phyloP scores from a whole-genome alignment of 2,113 vertebrate species.

The Chiloscyllium plagiosum region DNA sequence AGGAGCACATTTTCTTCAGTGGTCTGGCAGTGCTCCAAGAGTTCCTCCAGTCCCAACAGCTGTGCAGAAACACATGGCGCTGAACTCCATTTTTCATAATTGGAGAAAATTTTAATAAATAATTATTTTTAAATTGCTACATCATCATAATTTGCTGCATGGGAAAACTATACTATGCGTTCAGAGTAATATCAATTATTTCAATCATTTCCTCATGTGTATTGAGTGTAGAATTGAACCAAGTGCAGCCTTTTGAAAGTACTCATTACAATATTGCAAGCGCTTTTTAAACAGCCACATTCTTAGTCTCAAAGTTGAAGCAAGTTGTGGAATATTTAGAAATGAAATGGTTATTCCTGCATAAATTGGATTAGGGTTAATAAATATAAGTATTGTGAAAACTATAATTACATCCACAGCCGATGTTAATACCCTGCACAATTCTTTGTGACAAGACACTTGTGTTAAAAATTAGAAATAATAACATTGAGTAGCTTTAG shows the following conservation, averaged over 20 bases:
- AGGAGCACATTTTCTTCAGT: slow-evolving; percentile 54
- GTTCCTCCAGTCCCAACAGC: slow-evolving; percentile 60
- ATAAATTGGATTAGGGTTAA: neutral
- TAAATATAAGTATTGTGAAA: neutral
- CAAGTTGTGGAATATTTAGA: slow-evolving; percentile 26
- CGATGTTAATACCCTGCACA: neutral
- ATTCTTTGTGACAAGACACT: neutral
- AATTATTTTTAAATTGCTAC: slow-evolving; percentile 38
- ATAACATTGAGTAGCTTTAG: neutral
- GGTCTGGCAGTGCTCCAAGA: slow-evolving; percentile 63
- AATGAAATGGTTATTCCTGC: neutral
- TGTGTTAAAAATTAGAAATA: neutral
- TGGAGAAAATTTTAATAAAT: slow-evolving; percentile 38
- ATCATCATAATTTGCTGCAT: slow-evolving; percentile 37
- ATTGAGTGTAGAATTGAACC: slow-evolving; percentile 5
- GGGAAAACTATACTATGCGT: slow-evolving; percentile 31
- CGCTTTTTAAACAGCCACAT: neutral
- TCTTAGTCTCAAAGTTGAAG: neutral
- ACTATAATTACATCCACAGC: slow-evolving; percentile 4
- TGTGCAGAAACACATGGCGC: slow-evolving; percentile 64
- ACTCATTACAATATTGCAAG: slow-evolving; percentile 21
- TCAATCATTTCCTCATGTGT: slow-evolving; percentile 37
- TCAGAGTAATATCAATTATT: slow-evolving; percentile 34
- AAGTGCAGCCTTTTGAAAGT: slow-evolving; percentile 8
- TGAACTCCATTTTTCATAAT: slow-evolving; percentile 53